Base-by-base conservation (phyloP, 2,113 vertebrate genomes). In the Trichomycterus rosablanca region DNA sequence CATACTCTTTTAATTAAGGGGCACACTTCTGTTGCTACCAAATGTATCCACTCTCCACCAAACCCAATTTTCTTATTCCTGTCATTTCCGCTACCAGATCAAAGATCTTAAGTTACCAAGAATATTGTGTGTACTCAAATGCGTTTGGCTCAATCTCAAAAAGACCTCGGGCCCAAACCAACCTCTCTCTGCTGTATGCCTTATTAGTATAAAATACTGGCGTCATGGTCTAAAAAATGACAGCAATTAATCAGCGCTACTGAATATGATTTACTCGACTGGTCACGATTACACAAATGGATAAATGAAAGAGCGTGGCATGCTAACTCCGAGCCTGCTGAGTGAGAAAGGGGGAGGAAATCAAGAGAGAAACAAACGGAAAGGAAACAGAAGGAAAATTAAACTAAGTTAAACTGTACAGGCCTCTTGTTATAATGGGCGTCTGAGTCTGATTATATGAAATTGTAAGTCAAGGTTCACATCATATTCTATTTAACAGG, bases 171-270 rank as follows among this genome's bases (percentile, higher is more conserved):
- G 32, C 18, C 48, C 42, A 28, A 62, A 43, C 16, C 52, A 26
- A 8, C n/a, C n/a, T n/a, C 26, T 32, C 24, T 52, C 62, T 61
- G 58, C 43, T 58, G 63, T 26, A 63, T 61, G 58, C 43, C 54
- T 67, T 26, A 63, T 70, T 74, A 53, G 58, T 46, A 40, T 61
- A 22, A 77, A 73, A 74, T 67, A 68, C 66, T 30, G 26, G 3
- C 72, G 78, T 79, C 77, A 84, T 30, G 23, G 49, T 69, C 59
- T 69, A 62, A 77, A 74, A 82, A 83, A 81, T 63, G 50, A 80
- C 32, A 67, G 78, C 69, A 80, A 86, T 86, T 83, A 78, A 86
- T 86, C 81, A 82, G 61, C 34, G 79, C 84, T 84, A 81, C 84
- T 34, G 78, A 80, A 80, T 67, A 52, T 67, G 76, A 74, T 72